phyloP scores from a whole-genome alignment of 2,113 vertebrate genomes.

The Sus scrofa region DNA sequence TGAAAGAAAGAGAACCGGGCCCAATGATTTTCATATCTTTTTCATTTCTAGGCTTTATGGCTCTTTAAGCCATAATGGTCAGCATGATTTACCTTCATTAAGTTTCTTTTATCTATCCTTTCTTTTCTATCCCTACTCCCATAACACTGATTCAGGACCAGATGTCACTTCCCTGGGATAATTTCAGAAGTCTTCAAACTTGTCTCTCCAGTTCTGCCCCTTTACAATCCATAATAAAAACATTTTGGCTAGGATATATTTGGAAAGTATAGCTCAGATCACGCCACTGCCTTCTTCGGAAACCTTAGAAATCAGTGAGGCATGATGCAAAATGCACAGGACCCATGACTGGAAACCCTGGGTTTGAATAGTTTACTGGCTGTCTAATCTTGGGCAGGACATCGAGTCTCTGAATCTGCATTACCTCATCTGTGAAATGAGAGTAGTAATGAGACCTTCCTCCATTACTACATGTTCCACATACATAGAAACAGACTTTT shows the following conservation, averaged over 20 bases:
- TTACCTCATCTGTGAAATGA: constrained; percentile 36
- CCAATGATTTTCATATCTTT: not conserved
- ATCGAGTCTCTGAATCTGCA: not conserved
- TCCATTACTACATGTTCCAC: not conserved
- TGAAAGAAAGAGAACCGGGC: not conserved
- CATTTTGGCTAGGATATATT: not conserved
- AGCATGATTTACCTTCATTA: constrained; percentile 35
- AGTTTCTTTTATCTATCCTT: not conserved
- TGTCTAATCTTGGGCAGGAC: not conserved
- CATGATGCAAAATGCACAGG: not conserved
- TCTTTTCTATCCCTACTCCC: not conserved
- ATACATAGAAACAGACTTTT: constrained; percentile 40
- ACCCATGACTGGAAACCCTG: not conserved
- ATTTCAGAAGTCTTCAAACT: constrained; percentile 32
- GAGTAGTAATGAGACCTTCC: not conserved
- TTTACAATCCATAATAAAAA: constrained; percentile 18
- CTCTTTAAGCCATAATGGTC: not conserved
- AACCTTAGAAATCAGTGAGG: constrained; percentile 32
- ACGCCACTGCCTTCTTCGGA: not conserved
- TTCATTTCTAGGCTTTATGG: constrained; percentile 54
- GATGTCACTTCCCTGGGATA: not conserved
- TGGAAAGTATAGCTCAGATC: constrained; percentile 18
- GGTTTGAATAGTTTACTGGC: constrained; percentile 5
- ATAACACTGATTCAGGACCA: not conserved
- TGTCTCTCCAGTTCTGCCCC: not conserved